Evolutionary conservation across 2,797 vertebrate species (phyloP).

Genomic region (Chrosomus eos): DNA sequence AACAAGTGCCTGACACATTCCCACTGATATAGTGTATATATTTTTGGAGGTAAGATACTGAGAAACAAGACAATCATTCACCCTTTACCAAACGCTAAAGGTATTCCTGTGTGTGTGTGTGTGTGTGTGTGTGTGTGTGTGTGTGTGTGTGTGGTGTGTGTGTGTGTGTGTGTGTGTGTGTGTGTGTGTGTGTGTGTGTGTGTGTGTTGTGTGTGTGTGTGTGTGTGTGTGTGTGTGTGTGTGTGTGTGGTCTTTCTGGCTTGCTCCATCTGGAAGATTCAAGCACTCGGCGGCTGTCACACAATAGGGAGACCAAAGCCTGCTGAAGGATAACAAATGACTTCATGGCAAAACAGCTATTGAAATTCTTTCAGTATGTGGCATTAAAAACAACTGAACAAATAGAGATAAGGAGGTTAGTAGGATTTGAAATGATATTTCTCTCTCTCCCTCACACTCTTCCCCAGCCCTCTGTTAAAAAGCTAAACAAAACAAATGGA

Average conservation of each 20-base stretch:
- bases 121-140: too few relatives aligned
- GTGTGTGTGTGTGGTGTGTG: too few relatives aligned
- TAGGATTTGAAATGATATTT: conserved; percentile 97
- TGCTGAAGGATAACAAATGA: conserved; percentile 99
- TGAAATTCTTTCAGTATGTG: conserved; percentile 99
- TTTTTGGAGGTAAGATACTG: conserved; percentile 71
- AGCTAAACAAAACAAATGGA: conserved; percentile 94
- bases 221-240: too few relatives aligned
- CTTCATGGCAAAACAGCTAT: conserved; percentile 99
- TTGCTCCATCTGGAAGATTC: conserved; percentile 96
- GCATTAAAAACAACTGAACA: conserved; percentile 99
- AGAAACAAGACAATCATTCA: conserved; percentile 89
- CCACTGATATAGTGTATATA: conserved; percentile 67
- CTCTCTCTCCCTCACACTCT: conserved; percentile 59
- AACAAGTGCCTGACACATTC: conserved; percentile 72
- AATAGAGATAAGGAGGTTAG: conserved; percentile 99
- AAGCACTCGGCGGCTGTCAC: conserved; percentile 93
- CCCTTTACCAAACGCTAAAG: conserved; percentile 88
- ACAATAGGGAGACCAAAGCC: conserved; percentile 97
- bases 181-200: background rate
- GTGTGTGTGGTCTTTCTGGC: conserved; percentile 83
- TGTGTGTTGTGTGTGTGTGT: too few relatives aligned
- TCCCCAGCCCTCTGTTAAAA: conserved; percentile 74
- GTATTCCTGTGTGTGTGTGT: conserved; percentile 80
- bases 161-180: conserved; percentile 36